These are phyloP conservation scores for Keiferia lycopersicella DNA, from an alignment of 2,888 invertebrate genomes.

Conservation along the genomic window DNA sequence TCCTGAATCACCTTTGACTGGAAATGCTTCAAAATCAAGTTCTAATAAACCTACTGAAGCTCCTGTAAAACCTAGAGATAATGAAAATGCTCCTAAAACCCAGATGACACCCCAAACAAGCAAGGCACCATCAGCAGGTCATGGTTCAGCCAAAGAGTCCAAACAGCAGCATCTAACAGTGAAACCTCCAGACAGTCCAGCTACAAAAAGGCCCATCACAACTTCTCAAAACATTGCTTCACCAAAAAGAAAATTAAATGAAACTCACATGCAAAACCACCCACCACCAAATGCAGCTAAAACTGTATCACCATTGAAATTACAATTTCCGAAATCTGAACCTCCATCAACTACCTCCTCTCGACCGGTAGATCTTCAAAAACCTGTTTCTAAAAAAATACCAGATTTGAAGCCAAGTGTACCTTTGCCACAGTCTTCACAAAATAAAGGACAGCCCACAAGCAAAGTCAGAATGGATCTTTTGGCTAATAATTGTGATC, in stretches of 20 bases:
- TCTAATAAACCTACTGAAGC: slow-evolving; percentile 41
- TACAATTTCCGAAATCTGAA: slow-evolving; percentile 67
- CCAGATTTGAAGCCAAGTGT: slow-evolving; percentile 71
- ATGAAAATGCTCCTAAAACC: slow-evolving; percentile 41
- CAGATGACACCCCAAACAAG: slow-evolving; percentile 36
- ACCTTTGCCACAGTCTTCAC: slow-evolving; percentile 46
- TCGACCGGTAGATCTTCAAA: slow-evolving; percentile 35
- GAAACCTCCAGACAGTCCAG: slow-evolving; percentile 48
- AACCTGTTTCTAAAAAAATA: slow-evolving; percentile 60
- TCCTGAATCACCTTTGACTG: slow-evolving; percentile 37
- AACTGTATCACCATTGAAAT: slow-evolving; percentile 66
- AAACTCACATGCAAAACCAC: slow-evolving; percentile 42
- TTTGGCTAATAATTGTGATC: slow-evolving; percentile 75
- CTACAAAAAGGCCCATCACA: slow-evolving; percentile 55
- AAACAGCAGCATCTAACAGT: slow-evolving; percentile 41
- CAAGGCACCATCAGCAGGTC: slow-evolving; percentile 34
- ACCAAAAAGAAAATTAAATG: slow-evolving; percentile 76
- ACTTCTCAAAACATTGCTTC: slow-evolving; percentile 59
- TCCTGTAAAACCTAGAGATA: slow-evolving; percentile 43
- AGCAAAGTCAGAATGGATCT: slow-evolving; percentile 75
- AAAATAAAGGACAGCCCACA: slow-evolving; percentile 56
- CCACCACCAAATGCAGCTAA: slow-evolving; percentile 46
- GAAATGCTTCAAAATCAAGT: slow-evolving; percentile 33
- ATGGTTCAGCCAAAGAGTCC: slow-evolving; percentile 45
- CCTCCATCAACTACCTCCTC: slow-evolving; percentile 42